phyloP scores from a whole-genome alignment of 2,888 invertebrate species.

The Sphecodes monilicornis region DNA sequence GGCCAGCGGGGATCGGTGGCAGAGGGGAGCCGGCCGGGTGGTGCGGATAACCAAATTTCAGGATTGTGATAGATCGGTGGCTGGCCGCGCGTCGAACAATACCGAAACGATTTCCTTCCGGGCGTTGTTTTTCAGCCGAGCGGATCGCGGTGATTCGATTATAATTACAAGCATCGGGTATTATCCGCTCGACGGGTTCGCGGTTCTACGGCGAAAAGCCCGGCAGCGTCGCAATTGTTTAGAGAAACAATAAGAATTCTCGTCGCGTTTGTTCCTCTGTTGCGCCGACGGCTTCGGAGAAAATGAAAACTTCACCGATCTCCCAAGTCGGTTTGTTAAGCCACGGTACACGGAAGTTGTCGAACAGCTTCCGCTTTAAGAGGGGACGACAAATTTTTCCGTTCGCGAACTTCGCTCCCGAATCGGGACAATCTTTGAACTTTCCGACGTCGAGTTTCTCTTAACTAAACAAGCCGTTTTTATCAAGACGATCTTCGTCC shows the following conservation, averaged over 20 bases:
- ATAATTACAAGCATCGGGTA: constrained; percentile 13
- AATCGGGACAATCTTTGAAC: background rate
- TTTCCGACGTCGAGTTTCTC: background rate
- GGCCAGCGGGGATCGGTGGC: background rate
- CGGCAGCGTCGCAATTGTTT: background rate
- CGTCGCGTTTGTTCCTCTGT: too few species aligned
- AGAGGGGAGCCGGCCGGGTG: background rate
- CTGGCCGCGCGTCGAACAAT: constrained; percentile 24
- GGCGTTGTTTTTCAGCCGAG: background rate
- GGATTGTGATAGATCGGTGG: constrained; percentile 26
- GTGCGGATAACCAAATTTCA: constrained; percentile 36
- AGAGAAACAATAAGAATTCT: background rate
- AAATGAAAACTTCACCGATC: background rate
- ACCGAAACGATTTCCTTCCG: constrained; percentile 25
- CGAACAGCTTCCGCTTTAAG: background rate
- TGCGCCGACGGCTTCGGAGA: background rate
- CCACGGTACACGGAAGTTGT: background rate
- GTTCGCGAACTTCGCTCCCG: background rate
- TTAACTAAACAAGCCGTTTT: background rate
- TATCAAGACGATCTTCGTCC: background rate
- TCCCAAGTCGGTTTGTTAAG: background rate
- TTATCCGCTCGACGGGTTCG: background rate
- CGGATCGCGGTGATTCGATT: constrained; percentile 2
- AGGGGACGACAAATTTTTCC: background rate
- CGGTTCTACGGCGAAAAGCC: background rate